These are phyloP conservation scores for Mylabris sibirica DNA, from an alignment of 2,888 invertebrate species.

Conservation along the genomic window DNA sequence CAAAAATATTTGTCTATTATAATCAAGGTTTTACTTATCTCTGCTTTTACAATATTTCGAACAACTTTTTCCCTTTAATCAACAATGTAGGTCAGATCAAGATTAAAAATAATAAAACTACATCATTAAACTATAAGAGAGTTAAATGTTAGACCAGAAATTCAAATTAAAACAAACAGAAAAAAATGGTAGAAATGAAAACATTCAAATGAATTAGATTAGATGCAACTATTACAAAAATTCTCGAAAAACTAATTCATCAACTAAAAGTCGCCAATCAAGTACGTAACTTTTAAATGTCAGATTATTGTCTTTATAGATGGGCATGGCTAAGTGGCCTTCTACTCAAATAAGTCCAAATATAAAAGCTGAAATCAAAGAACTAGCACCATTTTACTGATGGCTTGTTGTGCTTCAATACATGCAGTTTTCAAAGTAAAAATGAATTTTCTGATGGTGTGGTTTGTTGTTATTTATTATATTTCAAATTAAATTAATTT, in stretches of 20 bases:
- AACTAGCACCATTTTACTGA: neutral
- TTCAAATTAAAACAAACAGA: no score
- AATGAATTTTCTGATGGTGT: constrained; percentile 8
- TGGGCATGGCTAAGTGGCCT: constrained; percentile 14
- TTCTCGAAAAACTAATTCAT: neutral
- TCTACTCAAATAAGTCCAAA: constrained; percentile 9
- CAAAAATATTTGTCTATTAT: neutral
- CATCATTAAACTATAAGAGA: neutral
- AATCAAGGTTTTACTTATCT: neutral
- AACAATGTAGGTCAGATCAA: neutral
- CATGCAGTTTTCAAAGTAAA: neutral
- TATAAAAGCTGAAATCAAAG: constrained; percentile 13
- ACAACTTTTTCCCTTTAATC: constrained; percentile 3
- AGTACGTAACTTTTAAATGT: constrained; percentile 3
- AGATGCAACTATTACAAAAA: neutral
- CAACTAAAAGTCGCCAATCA: neutral
- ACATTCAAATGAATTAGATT: neutral
- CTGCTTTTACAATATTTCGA: neutral
- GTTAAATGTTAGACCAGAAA: neutral
- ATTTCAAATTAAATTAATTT: neutral
- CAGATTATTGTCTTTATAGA: neutral
- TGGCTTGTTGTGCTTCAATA: neutral
- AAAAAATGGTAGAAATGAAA: neutral
- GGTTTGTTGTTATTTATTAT: constrained; percentile 4
- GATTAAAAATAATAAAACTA: neutral